These are phyloP conservation scores for Gallinago paraguaiae DNA, from an alignment of 2,113 vertebrate genomes.

Conservation along the genomic window DNA sequence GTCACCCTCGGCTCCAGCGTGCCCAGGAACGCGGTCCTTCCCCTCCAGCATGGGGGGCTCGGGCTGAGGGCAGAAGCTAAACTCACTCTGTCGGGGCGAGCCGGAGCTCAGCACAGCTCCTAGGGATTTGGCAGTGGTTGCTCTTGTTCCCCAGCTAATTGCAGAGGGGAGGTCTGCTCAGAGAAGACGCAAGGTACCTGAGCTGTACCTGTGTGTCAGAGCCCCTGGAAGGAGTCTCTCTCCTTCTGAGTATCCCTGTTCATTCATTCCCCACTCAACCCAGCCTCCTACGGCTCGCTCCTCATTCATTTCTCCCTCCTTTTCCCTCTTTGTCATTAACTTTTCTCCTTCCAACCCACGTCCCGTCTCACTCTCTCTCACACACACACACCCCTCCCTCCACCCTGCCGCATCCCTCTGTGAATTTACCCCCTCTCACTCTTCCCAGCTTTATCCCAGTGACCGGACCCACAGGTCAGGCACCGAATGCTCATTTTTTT, in stretches of 20 bases:
- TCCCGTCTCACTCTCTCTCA: not conserved
- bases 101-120: not conserved
- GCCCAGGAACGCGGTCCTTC: not conserved
- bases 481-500: not conserved
- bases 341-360: not conserved
- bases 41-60: accelerated
- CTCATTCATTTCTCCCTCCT: conserved; percentile 19
- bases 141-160: not conserved
- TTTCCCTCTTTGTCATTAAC: not conserved
- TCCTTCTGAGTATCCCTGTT: not conserved
- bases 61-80: not conserved
- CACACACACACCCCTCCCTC: not conserved
- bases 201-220: not conserved
- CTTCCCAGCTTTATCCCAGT: not conserved
- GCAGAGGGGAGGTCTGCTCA: not conserved
- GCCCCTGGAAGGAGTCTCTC: not conserved
- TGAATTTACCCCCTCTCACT: not conserved
- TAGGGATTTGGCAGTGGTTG: not conserved
- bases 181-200: not conserved
- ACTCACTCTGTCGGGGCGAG: not conserved
- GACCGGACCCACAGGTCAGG: not conserved
- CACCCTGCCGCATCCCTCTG: not conserved
- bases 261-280: not conserved
- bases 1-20: not conserved
- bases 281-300: not conserved